Evolutionary conservation across 1,140 invertebrate species (phyloP), one percentile per base, ranked within the genome.

Genomic region (Drosophila mojavensis): DNA sequence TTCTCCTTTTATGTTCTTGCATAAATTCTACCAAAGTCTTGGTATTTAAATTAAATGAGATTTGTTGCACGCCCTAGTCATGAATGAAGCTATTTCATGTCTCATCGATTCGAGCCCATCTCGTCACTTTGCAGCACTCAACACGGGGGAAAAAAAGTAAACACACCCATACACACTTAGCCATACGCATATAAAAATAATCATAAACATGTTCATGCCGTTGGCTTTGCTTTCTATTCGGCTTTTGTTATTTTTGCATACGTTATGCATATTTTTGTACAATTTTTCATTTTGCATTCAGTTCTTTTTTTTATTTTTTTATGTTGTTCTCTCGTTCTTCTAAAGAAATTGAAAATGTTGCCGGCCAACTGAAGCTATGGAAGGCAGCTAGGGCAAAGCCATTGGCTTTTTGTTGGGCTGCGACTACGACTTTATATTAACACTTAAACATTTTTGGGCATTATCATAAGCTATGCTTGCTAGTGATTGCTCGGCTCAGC

Each of bases 251-350:
- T 63, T 63, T 41, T 63, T 63, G 61, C 48, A 63, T 63, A 51
- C 39, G 56, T 74, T 69, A 74, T 74, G 65, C 68, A 62, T 62
- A 74, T 74, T 69, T 73, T 69, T 62, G 59, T 33, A 62, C 58
- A 69, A 74, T 62, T 55, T 74, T 62, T 74, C 71, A 74, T 61
- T 74, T 73, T 61, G 50, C 39, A 60, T 45, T 54, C 15, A 15
- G 10, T 45, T 45, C 2, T 47, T 7, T 47, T 47, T 47, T 47
- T 47, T n/a, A 15, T 1, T 7, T 45, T 1, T 24, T 17, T 1
- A 17, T 17, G 17, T 17, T 24, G 2, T 24, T 24, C 20, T 24
- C 20, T 43, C 5, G 5, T 3, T 30, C 2, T 45, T 33, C 17
- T 28, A 13, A 62, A 69, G 55, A 72, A 66, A 74, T 74, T 74